These are phyloP conservation scores for Fregetta grallaria DNA, from an alignment of 2,113 vertebrate genomes.

Conservation along the genomic window DNA sequence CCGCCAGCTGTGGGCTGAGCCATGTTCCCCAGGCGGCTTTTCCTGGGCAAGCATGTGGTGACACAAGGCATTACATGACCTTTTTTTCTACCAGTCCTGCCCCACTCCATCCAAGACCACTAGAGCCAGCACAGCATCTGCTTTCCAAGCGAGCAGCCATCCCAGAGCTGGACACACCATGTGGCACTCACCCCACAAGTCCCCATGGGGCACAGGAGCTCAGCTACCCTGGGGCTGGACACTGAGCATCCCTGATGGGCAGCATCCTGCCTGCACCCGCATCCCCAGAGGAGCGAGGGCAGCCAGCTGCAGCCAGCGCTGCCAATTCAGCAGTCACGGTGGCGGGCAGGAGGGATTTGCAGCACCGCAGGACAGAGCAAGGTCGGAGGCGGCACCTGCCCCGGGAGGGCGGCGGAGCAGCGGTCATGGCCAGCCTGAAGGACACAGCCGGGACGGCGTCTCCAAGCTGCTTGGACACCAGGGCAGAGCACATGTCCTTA, in stretches of 20 bases:
- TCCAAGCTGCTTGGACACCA: fast-evolving
- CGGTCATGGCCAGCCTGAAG: not conserved
- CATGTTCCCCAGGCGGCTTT: not conserved
- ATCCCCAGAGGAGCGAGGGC: not conserved
- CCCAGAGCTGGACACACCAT: not conserved
- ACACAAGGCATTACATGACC: not conserved
- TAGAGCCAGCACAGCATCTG: not conserved
- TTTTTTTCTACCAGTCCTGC: not conserved
- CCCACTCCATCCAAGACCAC: not conserved
- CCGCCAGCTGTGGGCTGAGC: not conserved
- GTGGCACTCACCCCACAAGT: not conserved
- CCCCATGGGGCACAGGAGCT: not conserved
- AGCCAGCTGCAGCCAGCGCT: not conserved
- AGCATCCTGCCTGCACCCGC: not conserved
- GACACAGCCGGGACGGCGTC: not conserved
- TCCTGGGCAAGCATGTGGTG: not conserved
- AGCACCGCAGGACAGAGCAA: constrained; percentile 34
- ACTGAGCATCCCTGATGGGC: not conserved
- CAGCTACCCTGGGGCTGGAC: not conserved
- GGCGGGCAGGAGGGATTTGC: constrained; percentile 28
- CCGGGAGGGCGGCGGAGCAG: not conserved
- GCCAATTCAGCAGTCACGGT: constrained; percentile 45
- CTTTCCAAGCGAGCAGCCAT: not conserved
- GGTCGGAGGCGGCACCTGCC: constrained; percentile 1
- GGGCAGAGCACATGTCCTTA: fast-evolving